Percentiles rank a stretch among this genome's conserved stretches.
Evolutionary conservation across 2,888 invertebrate species (phyloP).

Genomic region (Andrena bucephala): DNA sequence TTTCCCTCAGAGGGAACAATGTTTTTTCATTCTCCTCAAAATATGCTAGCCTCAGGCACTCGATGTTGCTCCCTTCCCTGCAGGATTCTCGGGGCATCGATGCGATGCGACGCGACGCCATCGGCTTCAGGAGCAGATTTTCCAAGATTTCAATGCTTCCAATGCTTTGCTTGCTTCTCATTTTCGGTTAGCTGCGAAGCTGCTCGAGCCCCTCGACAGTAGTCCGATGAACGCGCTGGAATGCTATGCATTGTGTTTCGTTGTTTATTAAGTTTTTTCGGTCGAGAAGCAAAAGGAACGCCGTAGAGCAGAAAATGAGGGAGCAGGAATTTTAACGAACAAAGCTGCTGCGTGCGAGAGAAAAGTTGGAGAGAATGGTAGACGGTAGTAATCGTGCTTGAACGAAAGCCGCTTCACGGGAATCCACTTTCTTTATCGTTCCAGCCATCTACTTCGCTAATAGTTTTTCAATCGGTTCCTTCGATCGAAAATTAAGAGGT

Average conservation of each 20-base stretch:
- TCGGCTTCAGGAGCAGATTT: slow-evolving; percentile 11
- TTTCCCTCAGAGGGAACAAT: slow-evolving; percentile 78
- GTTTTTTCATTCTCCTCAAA: slow-evolving; percentile 82
- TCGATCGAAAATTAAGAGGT: slow-evolving; percentile 62
- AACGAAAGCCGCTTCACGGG: slow-evolving; percentile 54
- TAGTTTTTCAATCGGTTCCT: slow-evolving; percentile 64
- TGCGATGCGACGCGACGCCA: slow-evolving; percentile 19
- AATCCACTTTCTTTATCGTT: slow-evolving; percentile 55
- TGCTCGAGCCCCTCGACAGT: neutral
- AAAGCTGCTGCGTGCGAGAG: neutral
- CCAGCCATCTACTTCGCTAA: slow-evolving; percentile 48
- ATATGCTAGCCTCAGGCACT: slow-evolving; percentile 79
- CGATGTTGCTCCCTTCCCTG: slow-evolving; percentile 14
- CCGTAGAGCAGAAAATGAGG: neutral
- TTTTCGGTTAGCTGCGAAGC: neutral
- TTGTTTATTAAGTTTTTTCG: neutral
- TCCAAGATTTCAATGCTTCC: neutral
- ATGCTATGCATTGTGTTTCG: neutral
- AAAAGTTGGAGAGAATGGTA: slow-evolving; percentile 1
- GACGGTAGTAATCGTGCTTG: slow-evolving; percentile 52
- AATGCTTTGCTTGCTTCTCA: neutral
- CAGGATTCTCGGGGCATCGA: slow-evolving; percentile 17
- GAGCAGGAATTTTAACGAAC: slow-evolving; percentile 5
- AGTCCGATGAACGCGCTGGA: neutral
- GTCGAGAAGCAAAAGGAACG: neutral